Percentiles rank a stretch among this genome's conserved stretches.
Evolutionary conservation across 2,113 vertebrate genomes (phyloP).

Genomic region (Cettia cetti): DNA sequence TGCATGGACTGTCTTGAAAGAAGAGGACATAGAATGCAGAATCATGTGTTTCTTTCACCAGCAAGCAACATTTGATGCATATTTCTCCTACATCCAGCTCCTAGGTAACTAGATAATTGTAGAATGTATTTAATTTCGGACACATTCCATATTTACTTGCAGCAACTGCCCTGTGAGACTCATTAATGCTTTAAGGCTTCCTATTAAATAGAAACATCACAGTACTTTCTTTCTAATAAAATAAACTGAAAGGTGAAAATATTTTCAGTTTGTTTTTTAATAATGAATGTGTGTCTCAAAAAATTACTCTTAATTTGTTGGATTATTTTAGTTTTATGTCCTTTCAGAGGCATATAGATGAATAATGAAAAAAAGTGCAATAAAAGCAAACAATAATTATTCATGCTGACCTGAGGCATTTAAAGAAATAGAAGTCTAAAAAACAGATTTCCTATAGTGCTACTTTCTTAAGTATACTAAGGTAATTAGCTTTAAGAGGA

Average conservation of each 20-base stretch:
- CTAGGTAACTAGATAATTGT: constrained; percentile 10
- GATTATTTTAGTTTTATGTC: constrained; percentile 32
- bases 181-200: constrained; percentile 28
- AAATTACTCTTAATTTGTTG: constrained; percentile 18
- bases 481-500: constrained; percentile 86
- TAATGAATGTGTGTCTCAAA: background rate
- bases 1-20: background rate
- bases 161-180: constrained; percentile 30
- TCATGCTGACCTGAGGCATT: constrained; percentile 42
- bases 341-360: background rate
- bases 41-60: background rate
- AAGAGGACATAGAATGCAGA: background rate
- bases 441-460: constrained; percentile 72
- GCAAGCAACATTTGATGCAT: background rate
- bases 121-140: constrained; percentile 8
- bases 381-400: constrained; percentile 50
- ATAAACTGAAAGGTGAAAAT: constrained; percentile 40
- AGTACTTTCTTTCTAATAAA: constrained; percentile 37
- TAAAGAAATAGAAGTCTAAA: constrained; percentile 14
- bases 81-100: background rate
- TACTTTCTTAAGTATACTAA: constrained; percentile 80
- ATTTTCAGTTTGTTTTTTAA: constrained; percentile 39
- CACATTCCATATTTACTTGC: constrained; percentile 13
- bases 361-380: constrained; percentile 40
- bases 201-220: constrained; percentile 11